Evolutionary conservation across 2,888 invertebrate species (phyloP), one percentile per base, ranked within the genome.

Genomic region (Ornithoptera alexandrae): DNA sequence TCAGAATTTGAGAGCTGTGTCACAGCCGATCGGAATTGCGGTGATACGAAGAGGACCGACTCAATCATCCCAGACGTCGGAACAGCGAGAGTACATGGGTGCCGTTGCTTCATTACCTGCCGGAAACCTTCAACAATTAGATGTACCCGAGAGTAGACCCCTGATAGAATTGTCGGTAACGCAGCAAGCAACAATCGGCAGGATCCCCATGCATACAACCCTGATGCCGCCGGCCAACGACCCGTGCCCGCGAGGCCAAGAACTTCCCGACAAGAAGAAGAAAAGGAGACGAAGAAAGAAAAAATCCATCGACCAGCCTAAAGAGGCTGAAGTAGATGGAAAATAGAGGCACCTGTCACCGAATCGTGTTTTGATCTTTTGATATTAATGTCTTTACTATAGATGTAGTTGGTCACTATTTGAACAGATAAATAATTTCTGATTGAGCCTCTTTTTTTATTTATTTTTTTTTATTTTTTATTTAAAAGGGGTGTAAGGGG

Each of bases 201-300:
- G 42, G 46, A 39, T 65, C 10, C 42, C 42, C 10, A 65, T 42
- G 58, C 65, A 58, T 39, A 30, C 65, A 22, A 59, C 65, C 22
- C 24, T 65, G 42, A 58, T 65, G 58, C 58, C 65, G 18, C 65
- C 59, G 1, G 58, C 65, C 2, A 65, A 65, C 30, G 65, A 24
- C 39, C 42, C 58, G 17, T 65, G 65, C 42, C 65, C 65, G 18
- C 58, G 65, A 42, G 46, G 39, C 8, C 42, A 65, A 30, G 58
- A 46, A 24, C 65, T 65, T 42, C 65, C 59, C 15, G 24, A 46
- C 0, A 65, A 59, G 12, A 65, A 65, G 59, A 65, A 65, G 42
- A 65, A 65, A 24, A 65, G 58, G 15, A 65, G 64, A 39, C 56
- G 59, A 46, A 65, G 50, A 50, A 65, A 42, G 17, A 65, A 59